phyloP scores from a whole-genome alignment of 2,797 vertebrate genomes.

The Bufotes viridis region DNA sequence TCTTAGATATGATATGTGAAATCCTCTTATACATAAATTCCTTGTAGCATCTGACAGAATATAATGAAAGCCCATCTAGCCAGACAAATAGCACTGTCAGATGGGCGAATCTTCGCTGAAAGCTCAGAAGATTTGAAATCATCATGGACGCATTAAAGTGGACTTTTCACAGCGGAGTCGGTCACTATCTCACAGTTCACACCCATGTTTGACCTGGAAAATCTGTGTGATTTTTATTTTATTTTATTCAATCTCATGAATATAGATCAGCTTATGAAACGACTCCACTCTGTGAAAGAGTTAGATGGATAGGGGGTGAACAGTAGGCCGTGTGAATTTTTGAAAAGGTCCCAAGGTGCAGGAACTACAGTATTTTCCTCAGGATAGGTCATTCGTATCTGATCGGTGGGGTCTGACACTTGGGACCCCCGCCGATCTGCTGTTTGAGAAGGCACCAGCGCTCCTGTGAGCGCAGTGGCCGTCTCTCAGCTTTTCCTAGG shows the following conservation, averaged over 20 bases:
- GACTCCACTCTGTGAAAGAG: not conserved
- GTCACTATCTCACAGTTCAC: not conserved
- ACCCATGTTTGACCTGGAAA: slow-evolving; percentile 1
- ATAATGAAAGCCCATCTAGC: slow-evolving; percentile 74
- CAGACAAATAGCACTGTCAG: slow-evolving; percentile 74
- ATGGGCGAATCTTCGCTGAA: slow-evolving; percentile 65
- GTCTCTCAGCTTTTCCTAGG: too few relatives aligned
- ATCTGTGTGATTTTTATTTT: not conserved
- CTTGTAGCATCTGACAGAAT: slow-evolving; percentile 72
- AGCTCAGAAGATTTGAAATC: slow-evolving; percentile 62
- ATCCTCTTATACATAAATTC: slow-evolving; percentile 76
- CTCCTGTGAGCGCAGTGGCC: too few relatives aligned
- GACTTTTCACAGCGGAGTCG: not conserved
- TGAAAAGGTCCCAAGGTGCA: too few relatives aligned
- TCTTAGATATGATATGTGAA: slow-evolving; percentile 73
- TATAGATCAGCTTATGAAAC: not conserved
- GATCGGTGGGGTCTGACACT: too few relatives aligned
- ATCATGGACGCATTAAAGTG: not conserved
- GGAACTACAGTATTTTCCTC: too few relatives aligned
- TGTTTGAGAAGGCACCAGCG: too few relatives aligned
- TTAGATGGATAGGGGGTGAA: too few relatives aligned
- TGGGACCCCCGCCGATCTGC: too few relatives aligned
- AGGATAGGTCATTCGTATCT: too few relatives aligned
- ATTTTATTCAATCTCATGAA: not conserved
- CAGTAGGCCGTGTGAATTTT: too few relatives aligned